Conservation (phyloP, 1,140 invertebrate species). For the Dufourea novaeangliae region DNA sequence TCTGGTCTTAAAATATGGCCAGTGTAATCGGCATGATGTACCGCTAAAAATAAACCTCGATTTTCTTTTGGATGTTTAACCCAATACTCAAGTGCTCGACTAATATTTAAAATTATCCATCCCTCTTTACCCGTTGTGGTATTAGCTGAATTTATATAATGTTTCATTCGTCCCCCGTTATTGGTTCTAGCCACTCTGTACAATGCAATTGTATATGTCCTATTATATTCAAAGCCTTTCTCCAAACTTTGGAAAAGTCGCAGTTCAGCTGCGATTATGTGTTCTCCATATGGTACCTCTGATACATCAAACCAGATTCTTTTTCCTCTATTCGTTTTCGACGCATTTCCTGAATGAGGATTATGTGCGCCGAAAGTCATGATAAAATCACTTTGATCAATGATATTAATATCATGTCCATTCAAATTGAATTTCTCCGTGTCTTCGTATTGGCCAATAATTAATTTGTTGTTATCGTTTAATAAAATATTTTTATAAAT, state of each 20-base stretch:
- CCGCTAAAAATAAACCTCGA: constrained; percentile 89
- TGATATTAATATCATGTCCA: constrained; percentile 86
- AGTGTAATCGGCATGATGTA: constrained; percentile 83
- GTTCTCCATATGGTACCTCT: constrained; percentile 87
- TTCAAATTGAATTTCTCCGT: constrained; percentile 86
- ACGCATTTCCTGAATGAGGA: constrained; percentile 64
- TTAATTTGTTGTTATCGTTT: constrained; percentile 72
- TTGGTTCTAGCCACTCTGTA: constrained; percentile 44
- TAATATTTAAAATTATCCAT: constrained; percentile 90
- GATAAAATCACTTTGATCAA: constrained; percentile 92
- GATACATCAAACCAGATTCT: constrained; percentile 94
- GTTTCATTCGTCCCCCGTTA: constrained; percentile 80
- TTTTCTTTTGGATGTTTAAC: constrained; percentile 87
- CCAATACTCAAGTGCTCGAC: constrained; percentile 87
- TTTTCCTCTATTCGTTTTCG: constrained; percentile 86
- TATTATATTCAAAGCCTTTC: neutral
- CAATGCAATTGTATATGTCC: constrained; percentile 41
- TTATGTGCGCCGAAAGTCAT: constrained; percentile 92
- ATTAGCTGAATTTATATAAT: constrained; percentile 82
- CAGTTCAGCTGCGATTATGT: constrained; percentile 90
- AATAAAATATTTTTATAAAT: constrained; percentile 85
- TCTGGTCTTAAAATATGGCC: constrained; percentile 87
- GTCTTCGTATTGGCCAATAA: neutral
- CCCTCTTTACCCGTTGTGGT: constrained; percentile 84
- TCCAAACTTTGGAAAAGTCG: constrained; percentile 84